These are phyloP conservation scores for Aegypius monachus DNA, from an alignment of 2,113 vertebrate species.

Conservation along the genomic window DNA sequence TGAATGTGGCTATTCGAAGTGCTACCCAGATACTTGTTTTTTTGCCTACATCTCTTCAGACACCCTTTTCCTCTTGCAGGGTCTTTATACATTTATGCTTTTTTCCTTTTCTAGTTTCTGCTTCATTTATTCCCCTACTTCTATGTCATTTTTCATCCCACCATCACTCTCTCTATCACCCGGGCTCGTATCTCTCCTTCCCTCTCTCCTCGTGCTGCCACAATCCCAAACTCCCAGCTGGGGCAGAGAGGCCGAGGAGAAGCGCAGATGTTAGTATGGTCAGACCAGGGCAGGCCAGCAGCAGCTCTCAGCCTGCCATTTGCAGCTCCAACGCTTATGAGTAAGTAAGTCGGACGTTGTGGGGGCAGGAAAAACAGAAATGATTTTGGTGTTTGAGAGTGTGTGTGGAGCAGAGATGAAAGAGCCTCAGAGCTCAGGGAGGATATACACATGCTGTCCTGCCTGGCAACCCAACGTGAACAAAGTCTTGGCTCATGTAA, in stretches of 20 bases:
- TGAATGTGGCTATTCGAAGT: neutral
- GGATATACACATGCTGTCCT: neutral
- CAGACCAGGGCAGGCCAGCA: neutral
- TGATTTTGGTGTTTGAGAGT: neutral
- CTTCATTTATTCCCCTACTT: neutral
- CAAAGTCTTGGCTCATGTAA: neutral
- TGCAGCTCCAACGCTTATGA: neutral
- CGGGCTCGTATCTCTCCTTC: neutral
- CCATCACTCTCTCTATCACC: neutral
- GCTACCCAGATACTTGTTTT: neutral
- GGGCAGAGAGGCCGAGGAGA: neutral
- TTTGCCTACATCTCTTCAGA: neutral
- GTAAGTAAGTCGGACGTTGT: neutral
- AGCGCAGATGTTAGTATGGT: neutral
- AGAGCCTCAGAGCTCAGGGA: neutral
- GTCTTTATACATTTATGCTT: neutral
- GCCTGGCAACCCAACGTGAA: neutral
- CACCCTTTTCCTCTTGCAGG: neutral
- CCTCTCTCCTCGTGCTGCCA: neutral
- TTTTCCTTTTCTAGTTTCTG: neutral
- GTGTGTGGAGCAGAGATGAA: neutral
- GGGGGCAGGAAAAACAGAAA: neutral
- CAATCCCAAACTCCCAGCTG: neutral
- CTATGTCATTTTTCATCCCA: neutral
- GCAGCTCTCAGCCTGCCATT: neutral